Evolutionary conservation across 2,888 invertebrate genomes (phyloP).

Genomic region (Lathronympha strigana): DNA sequence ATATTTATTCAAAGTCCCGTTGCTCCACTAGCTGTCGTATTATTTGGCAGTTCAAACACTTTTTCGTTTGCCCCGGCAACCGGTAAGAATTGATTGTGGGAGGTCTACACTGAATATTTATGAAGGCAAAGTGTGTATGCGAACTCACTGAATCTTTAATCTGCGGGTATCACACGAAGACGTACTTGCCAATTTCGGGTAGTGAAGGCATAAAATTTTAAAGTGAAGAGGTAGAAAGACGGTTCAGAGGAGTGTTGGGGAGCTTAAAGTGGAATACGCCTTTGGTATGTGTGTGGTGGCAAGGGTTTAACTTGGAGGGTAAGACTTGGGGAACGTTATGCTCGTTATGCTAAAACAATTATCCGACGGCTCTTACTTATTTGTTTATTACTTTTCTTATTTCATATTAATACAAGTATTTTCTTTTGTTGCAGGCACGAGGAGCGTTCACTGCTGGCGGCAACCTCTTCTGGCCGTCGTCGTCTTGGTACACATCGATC

Average conservation of each 20-base stretch:
- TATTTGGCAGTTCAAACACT: slow-evolving; percentile 74
- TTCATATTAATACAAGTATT: not conserved
- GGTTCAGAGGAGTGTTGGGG: slow-evolving; percentile 14
- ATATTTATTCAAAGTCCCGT: slow-evolving; percentile 72
- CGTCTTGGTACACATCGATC: slow-evolving; percentile 69
- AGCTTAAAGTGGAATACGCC: slow-evolving; percentile 18
- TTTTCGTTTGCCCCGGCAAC: slow-evolving; percentile 62
- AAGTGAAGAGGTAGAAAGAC: slow-evolving; percentile 21
- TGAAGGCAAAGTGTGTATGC: slow-evolving; percentile 82
- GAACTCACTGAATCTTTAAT: slow-evolving; percentile 83
- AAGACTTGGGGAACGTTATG: no score
- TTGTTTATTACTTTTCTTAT: no score
- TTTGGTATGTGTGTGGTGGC: slow-evolving; percentile 10
- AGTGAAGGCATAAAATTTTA: slow-evolving; percentile 36
- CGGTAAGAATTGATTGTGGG: slow-evolving; percentile 78
- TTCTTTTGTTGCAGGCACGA: slow-evolving; percentile 71
- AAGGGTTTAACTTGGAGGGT: no score
- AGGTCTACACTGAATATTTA: slow-evolving; percentile 80
- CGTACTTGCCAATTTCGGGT: slow-evolving; percentile 40
- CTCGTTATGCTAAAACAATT: no score
- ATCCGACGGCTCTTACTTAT: no score
- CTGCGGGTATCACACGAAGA: slow-evolving; percentile 48
- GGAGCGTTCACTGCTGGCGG: slow-evolving; percentile 68
- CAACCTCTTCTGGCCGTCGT: slow-evolving; percentile 68
- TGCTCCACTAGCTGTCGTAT: slow-evolving; percentile 74